Evolutionary conservation across 2,888 invertebrate genomes (phyloP).

Genomic region (Drosophila dives): DNA sequence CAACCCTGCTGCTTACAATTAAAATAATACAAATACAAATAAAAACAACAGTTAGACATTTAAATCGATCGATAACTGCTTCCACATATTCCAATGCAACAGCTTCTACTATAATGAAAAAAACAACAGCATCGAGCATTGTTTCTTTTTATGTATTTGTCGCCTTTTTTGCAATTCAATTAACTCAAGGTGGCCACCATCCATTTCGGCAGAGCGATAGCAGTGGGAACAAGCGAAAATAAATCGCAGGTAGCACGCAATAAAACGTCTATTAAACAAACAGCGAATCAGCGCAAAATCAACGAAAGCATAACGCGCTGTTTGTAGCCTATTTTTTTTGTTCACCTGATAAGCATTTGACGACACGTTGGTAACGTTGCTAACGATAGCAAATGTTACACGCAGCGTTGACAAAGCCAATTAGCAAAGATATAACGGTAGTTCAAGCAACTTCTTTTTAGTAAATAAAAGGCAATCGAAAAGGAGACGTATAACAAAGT

Average conservation of each 20-base stretch:
- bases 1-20: slow-evolving; percentile 33
- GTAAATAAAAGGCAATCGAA: slow-evolving; percentile 56
- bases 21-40: too few relatives aligned
- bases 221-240: slow-evolving; percentile 23
- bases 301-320: slow-evolving; percentile 44
- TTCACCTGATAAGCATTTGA: slow-evolving; percentile 43
- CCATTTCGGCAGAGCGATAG: slow-evolving; percentile 2
- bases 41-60: not conserved
- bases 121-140: slow-evolving; percentile 9
- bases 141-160: slow-evolving; percentile 30
- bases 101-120: slow-evolving; percentile 13
- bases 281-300: slow-evolving; percentile 34
- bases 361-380: slow-evolving; percentile 45
- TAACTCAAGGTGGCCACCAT: slow-evolving; percentile 54
- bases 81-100: slow-evolving; percentile 9
- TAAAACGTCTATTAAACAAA: slow-evolving; percentile 47
- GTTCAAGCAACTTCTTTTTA: slow-evolving; percentile 72
- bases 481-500: slow-evolving; percentile 46
- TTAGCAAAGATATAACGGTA: slow-evolving; percentile 69
- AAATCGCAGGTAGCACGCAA: slow-evolving; percentile 59
- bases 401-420: slow-evolving; percentile 60
- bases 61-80: slow-evolving; percentile 18
- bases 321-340: slow-evolving; percentile 8
- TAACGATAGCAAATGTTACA: slow-evolving; percentile 49
- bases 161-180: slow-evolving; percentile 46